Percentiles rank a stretch among this genome's conserved stretches.
phyloP scores from a whole-genome alignment of 2,888 invertebrate genomes.

The Dione juno region DNA sequence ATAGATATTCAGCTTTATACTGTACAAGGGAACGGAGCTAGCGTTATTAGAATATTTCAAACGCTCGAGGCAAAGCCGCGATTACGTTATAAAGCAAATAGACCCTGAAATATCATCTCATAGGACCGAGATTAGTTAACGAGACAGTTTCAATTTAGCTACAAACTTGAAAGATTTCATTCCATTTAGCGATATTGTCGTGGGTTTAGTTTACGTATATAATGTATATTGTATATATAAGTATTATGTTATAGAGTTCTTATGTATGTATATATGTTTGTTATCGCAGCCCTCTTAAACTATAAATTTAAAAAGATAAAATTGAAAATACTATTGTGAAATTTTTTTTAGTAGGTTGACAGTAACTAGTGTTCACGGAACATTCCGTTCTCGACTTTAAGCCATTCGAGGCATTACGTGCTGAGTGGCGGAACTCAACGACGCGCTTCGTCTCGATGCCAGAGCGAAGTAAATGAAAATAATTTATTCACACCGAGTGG shows the following conservation, averaged over 20 bases:
- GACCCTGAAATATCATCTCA: slow-evolving; percentile 3
- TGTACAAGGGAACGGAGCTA: slow-evolving; percentile 2
- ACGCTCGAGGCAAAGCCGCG: slow-evolving; percentile 18
- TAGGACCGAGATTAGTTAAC: slow-evolving; percentile 19
- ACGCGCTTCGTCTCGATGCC: too few species aligned
- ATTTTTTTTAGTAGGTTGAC: too few species aligned
- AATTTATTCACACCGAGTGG: too few species aligned
- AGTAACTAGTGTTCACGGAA: too few species aligned
- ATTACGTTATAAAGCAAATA: slow-evolving; percentile 29
- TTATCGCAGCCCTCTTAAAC: too few species aligned
- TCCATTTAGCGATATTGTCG: not conserved
- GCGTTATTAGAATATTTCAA: slow-evolving; percentile 12
- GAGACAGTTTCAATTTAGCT: slow-evolving; percentile 17
- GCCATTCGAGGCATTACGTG: too few species aligned
- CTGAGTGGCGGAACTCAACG: too few species aligned
- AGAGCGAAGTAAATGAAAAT: too few species aligned
- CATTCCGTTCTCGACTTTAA: too few species aligned
- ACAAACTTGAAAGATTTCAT: not conserved
- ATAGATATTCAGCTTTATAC: not conserved
- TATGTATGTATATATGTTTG: not conserved
- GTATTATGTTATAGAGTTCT: not conserved
- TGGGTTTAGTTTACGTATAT: not conserved
- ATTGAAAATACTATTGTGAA: too few species aligned
- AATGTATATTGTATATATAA: not conserved
- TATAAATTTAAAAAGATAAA: too few species aligned